phyloP scores from a whole-genome alignment of 2,113 vertebrate genomes.

The Nothoprocta pentlandii region DNA sequence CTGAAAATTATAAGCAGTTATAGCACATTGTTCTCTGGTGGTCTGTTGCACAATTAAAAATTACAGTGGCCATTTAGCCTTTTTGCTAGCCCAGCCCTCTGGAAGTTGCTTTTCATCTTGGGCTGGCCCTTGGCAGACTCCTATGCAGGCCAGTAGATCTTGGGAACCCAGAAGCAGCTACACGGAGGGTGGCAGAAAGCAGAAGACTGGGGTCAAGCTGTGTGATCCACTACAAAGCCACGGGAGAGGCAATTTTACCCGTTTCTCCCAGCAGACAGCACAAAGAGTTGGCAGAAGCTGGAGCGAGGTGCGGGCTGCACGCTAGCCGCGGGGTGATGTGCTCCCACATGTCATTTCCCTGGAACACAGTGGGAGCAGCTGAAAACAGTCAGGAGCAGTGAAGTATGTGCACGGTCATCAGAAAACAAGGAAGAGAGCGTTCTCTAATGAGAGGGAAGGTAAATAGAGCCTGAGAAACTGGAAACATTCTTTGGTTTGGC shows the following conservation, averaged over 20 bases:
- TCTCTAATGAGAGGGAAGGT: conserved; percentile 50
- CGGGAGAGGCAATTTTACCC: background rate
- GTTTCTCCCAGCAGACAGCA: background rate
- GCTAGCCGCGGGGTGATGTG: background rate
- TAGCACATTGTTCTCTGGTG: background rate
- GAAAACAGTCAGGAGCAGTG: conserved; percentile 70
- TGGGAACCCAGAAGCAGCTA: background rate
- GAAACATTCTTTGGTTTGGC: conserved; percentile 66
- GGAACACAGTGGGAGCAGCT: conserved; percentile 59
- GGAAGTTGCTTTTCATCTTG: background rate
- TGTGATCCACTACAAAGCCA: background rate
- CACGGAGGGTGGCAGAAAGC: background rate
- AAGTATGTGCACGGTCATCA: conserved; percentile 70
- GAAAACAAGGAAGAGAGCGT: conserved; percentile 48
- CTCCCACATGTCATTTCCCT: conserved; percentile 57
- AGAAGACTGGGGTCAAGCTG: fast-evolving
- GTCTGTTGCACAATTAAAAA: background rate
- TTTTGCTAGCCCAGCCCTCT: background rate
- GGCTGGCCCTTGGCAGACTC: background rate
- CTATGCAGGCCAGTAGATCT: background rate
- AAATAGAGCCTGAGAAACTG: conserved; percentile 71
- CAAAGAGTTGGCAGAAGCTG: background rate
- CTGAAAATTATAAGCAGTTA: background rate
- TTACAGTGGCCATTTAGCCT: fast-evolving
- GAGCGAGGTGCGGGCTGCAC: background rate